Evolutionary conservation across 1,140 invertebrate species (phyloP), one percentile per base, ranked within the genome.

Genomic region (Scaptomyza pallida): DNA sequence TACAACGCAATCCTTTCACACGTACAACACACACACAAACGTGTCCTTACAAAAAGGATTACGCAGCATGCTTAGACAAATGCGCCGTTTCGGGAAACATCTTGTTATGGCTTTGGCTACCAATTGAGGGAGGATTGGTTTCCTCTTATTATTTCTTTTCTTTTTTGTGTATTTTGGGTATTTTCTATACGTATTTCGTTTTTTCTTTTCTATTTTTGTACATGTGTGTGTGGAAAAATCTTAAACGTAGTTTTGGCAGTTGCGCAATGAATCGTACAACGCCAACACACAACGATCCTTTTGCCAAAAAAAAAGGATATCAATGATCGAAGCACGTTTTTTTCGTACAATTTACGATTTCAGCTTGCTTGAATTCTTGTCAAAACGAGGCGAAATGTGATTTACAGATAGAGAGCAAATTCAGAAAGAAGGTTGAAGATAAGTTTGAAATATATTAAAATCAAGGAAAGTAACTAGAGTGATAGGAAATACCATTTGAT

Each of bases 11-110:
- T 86, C 82, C 82, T 86, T 86, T 88, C 61, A 88, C 33, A 65
- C 61, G 37, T 44, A 64, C 35, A 55, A 48, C 57, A 56, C 55
- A 80, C 52, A 82, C 57, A 82, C 69, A 52, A 35, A 82, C 82
- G 82, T 86, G 82, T 69, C 74, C 78, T 82, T 82, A 86, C 82
- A 88, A 86, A 86, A 86, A 86, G 82, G 82, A 86, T 86, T 86
- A 86, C 81, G 78, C 78, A 81, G 82, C 78, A 88, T 88, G 74
- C 78, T 78, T 88, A 85, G 73, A 85, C 63, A 85, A 85, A 85
- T 76, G 65, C 61, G 48, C 9, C 30, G 23, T 23, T 16, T 43
- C 77, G 65, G 59, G 55, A 64, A 64, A 77, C 77, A 88, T 85
- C 82, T 85, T 81, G 81, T 88, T 85, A 85, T 68, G 48, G 51